Evolutionary conservation across 2,113 vertebrate species (phyloP), one percentile per base, ranked within the genome.

Genomic region (Ornithorhynchus anatinus): DNA sequence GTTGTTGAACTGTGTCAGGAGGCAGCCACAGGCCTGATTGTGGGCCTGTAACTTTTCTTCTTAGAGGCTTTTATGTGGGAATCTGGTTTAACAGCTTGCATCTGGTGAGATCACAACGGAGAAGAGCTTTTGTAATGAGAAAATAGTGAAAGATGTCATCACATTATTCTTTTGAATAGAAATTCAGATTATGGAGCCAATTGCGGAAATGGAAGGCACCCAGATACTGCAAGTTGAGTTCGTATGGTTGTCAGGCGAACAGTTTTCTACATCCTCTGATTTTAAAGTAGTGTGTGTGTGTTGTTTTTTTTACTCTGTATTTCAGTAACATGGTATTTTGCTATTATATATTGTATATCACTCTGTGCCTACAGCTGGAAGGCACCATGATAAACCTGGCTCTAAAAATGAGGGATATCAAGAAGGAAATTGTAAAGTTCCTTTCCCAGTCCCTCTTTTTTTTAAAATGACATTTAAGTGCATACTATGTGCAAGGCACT

Each of bases 11-110:
- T n/a, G n/a, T n/a, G n/a, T n/a, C n/a, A n/a, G n/a, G n/a, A n/a
- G n/a, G n/a, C n/a, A n/a, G n/a, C n/a, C n/a, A n/a, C n/a, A n/a
- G n/a, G n/a, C n/a, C n/a, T n/a, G n/a, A n/a, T n/a, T n/a, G n/a
- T n/a, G n/a, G n/a, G n/a, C n/a, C n/a, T n/a, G n/a, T n/a, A n/a
- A n/a, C n/a, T n/a, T n/a, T n/a, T n/a, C 60, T 75, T 67, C 69
- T 59, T 51, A 52, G 52, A 67, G 43, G 64, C 7, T 13, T 72
- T 58, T 70, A 50, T 67, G 39, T 75, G 63, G 75, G 35, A 25
- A 43, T 29, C 47, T 72, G 31, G 59, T 38, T 33, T 60, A 58
- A 53, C 15, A 62, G 25, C 31, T 10, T 48, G 51, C 39, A 17
- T 75, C 31, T 50, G 57, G 58, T 72, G 66, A 63, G 4, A 32